Conservation (phyloP, 37 sponge, comb jelly and placozoan genomes). For the Oscarella lobularis region DNA sequence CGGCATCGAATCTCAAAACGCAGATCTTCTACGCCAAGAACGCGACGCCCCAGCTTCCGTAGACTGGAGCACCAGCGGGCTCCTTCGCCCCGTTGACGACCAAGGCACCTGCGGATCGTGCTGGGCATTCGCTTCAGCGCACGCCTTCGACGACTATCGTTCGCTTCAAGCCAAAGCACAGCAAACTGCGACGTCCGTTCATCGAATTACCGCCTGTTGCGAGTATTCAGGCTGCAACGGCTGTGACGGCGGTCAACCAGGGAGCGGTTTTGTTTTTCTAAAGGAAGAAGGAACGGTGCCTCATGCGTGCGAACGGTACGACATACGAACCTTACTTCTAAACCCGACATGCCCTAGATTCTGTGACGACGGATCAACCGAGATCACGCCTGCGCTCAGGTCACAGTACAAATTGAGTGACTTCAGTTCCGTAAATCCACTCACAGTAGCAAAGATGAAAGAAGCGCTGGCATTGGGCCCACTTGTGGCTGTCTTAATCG, state of each 20-base stretch:
- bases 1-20: neutral
- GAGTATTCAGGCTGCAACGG: neutral
- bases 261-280: neutral
- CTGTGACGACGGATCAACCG: neutral
- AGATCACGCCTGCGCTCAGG: neutral
- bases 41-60: neutral
- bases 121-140: neutral
- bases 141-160: neutral
- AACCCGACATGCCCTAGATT: no score
- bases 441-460: constrained; percentile 8
- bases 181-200: neutral
- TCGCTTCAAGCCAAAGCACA: neutral
- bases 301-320: neutral
- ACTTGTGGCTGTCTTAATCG: constrained; percentile 20
- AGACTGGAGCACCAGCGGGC: neutral
- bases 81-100: neutral
- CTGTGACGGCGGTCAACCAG: neutral
- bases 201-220: neutral
- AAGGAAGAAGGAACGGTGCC: neutral
- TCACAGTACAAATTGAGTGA: neutral
- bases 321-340: neutral
- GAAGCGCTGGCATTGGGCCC: constrained; percentile 35
- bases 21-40: neutral
- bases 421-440: neutral
- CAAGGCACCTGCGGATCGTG: neutral